Base-by-base conservation (phyloP, 1,140 invertebrate genomes). In the Lepidurus arcticus region DNA sequence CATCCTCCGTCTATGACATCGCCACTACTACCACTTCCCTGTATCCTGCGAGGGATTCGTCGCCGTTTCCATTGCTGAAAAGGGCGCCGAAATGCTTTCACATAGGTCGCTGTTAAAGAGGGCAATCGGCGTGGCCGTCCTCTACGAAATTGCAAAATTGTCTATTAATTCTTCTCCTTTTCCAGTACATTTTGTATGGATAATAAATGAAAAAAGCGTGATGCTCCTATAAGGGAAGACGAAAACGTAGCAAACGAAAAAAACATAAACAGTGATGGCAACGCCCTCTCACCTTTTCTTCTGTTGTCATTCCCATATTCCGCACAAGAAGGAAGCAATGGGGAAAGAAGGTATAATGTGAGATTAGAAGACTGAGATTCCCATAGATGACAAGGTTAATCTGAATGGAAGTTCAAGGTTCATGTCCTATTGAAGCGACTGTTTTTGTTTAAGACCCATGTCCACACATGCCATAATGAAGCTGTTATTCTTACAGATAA, bases 41-140 rank as follows among this genome's bases (percentile, higher is more conserved):
- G 43, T 45, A 45, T 26, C 4, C 45, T 75, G 16, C 44, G 78
- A 74, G 73, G 73, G 44, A 78, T 34, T 76, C 42, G 75, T 24
- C 47, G 75, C 21, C 53, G 42, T 42, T 75, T 47, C 44, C 73
- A 16, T 78, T 73, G 78, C 44, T 73, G 44, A 74, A 45, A 10
- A 74, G 75, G 21, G 65, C 78, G 42, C 44, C 73, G 65, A 73
- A 73, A 45, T 74, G 73, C 42, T 75, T 78, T 44, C 47, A 73
- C 13, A 34, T 42, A 44, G 73, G 21, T 45, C 65, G n/a, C 13
- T 73, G 65, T 80, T 77, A 80, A 45, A 80, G 76, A 53, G 79
- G 79, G 76, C 79, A 80, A 43, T 80, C 79, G 44, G 79, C 79
- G 44, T 65, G 34, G 42, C 76, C 79, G 53, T 80, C 79, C 76